Evolutionary conservation across 2,888 invertebrate species (phyloP).

Genomic region (Cephus sareptanus): DNA sequence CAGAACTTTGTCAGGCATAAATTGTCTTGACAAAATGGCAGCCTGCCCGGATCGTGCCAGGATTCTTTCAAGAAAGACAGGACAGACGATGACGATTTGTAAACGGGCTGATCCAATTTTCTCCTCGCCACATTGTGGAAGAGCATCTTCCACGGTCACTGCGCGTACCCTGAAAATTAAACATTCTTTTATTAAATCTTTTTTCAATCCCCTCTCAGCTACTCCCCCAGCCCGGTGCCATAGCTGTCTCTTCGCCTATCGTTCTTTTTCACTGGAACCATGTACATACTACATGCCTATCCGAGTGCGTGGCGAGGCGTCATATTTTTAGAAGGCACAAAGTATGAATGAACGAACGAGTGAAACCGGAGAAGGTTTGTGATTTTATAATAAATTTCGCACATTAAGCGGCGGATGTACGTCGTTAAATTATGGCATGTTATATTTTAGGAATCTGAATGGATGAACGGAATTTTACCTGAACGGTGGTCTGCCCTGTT

Average conservation of each 20-base stretch:
- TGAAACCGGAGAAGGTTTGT: not conserved
- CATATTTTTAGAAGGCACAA: not conserved
- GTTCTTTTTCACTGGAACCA: not conserved
- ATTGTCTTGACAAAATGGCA: constrained; percentile 69
- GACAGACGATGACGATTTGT: constrained; percentile 85
- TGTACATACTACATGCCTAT: not conserved
- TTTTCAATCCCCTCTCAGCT: not conserved
- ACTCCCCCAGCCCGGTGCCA: not conserved
- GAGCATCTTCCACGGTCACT: constrained; percentile 78
- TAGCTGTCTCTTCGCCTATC: not conserved
- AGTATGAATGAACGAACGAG: not conserved
- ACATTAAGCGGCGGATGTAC: not conserved
- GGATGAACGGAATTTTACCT: constrained; percentile 70
- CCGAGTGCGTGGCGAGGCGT: not conserved
- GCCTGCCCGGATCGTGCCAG: constrained; percentile 69
- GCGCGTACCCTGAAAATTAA: constrained; percentile 74
- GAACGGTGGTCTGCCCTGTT: constrained; percentile 82
- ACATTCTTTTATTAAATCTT: constrained; percentile 1
- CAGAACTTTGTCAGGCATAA: constrained; percentile 79
- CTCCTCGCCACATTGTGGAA: constrained; percentile 68
- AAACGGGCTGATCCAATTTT: constrained; percentile 76
- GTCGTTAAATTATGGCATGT: not conserved
- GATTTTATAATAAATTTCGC: not conserved
- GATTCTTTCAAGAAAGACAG: constrained; percentile 75
- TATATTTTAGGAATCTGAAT: not conserved